Evolutionary conservation across 1,140 invertebrate genomes (phyloP), one percentile per base, ranked within the genome.

Genomic region (Apis cerana): DNA sequence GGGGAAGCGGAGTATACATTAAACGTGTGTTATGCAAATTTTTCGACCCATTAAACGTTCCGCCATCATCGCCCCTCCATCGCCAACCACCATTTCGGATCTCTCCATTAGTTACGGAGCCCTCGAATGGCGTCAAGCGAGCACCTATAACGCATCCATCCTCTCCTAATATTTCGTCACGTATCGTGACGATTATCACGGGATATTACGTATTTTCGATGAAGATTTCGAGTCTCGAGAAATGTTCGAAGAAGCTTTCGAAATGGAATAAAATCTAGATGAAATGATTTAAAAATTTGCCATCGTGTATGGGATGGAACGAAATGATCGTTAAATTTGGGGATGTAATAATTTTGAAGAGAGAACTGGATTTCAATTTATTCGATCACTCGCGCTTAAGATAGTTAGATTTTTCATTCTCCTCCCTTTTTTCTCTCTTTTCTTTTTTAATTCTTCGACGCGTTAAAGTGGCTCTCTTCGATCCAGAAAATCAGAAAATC

Each of bases 11-110:
- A 52, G 23, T 71, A 78, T 69, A 62, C 62, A 80, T 27, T 72
- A 85, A 61, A 62, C 61, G 67, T 61, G 81, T 71, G 58, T 83
- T 86, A 87, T 83, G 71, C 71, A 69, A 78, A 87, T 83, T 86
- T 77, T 76, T 86, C 75, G 61, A 68, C 76, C 75, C 85, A 79
- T 62, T 67, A 82, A 81, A 87, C 59, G 77, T 70, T 27, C 61
- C 61, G 61, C 12, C 54, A 67, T 56, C 33, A 52, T 58, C 62
- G 64, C 56, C 76, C 54, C 23, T 64, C 23, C 27, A 9, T 15
- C 33, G 70, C 59, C 69, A 7, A 50, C 68, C 68, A 9, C 59
- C 78, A 65, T 82, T 83, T 80, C 56, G 67, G 33, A 83, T 83
- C 82, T 80, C 59, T 72, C 62, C 85, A 72, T 83, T 75, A 85